Conservation (phyloP, 2,797 vertebrate genomes). For the Gallinago stenura region DNA sequence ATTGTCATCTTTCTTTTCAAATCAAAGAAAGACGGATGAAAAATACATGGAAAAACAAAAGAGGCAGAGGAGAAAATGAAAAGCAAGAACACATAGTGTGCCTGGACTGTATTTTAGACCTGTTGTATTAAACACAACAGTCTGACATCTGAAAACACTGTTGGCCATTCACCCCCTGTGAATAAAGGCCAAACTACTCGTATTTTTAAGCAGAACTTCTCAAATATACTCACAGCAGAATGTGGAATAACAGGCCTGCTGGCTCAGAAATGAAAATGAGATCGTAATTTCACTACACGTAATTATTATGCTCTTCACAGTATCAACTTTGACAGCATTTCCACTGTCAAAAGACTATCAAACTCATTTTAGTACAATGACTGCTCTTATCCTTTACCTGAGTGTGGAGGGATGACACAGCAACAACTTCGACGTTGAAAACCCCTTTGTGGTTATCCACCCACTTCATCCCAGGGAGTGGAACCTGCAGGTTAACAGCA, state of each 20-base stretch:
- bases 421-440: slow-evolving; percentile 95
- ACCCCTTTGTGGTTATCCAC: slow-evolving; percentile 99
- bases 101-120: background rate
- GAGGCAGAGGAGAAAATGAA: background rate
- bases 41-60: background rate
- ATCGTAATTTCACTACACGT: slow-evolving; percentile 24
- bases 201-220: background rate
- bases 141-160: background rate
- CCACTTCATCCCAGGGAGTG: slow-evolving; percentile 99
- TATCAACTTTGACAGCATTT: background rate
- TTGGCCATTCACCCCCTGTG: background rate
- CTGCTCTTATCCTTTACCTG: slow-evolving; percentile 83
- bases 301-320: background rate
- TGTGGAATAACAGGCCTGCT: background rate
- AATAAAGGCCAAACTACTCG: slow-evolving; percentile 5
- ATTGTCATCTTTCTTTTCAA: background rate
- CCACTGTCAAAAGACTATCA: background rate
- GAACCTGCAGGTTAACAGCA: slow-evolving; percentile 84
- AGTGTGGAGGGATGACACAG: slow-evolving; percentile 95
- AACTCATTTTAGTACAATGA: background rate
- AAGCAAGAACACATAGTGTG: background rate
- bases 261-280: slow-evolving; percentile 58
- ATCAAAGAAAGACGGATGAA: slow-evolving; percentile 6
- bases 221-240: slow-evolving; percentile 30
- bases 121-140: background rate